Conservation (phyloP, 1,140 invertebrate species). For the Steinernema khuongi region DNA sequence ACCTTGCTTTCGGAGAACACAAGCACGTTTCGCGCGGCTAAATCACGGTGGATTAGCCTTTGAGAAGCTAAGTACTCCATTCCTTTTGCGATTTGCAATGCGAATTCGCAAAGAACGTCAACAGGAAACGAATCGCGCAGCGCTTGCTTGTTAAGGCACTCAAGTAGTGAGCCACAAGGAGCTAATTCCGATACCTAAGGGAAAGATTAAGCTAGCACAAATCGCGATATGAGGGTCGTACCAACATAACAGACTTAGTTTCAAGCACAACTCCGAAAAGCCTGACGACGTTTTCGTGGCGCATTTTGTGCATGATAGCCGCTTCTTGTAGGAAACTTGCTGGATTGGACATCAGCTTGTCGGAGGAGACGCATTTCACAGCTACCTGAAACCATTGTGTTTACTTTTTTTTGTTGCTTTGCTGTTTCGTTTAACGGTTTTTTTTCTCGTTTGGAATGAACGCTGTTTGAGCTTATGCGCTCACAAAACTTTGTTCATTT, state of each 20-base stretch:
- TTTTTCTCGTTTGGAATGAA: too few species aligned
- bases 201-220: background rate
- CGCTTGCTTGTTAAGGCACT: conserved; percentile 87
- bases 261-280: conserved; percentile 94
- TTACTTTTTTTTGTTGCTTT: conserved; percentile 14
- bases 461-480: too few species aligned
- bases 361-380: conserved; percentile 86
- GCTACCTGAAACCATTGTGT: conserved; percentile 71
- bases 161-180: conserved; percentile 82
- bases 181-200: conserved; percentile 83
- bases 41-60: conserved; percentile 85
- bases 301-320: conserved; percentile 92
- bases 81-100: conserved; percentile 88
- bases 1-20: conserved; percentile 86
- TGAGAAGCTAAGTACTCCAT: conserved; percentile 74
- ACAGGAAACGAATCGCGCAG: conserved; percentile 81
- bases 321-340: conserved; percentile 96
- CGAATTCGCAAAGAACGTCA: conserved; percentile 68
- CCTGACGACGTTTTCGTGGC: conserved; percentile 89
- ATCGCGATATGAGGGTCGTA: conserved; percentile 58
- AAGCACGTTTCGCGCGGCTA: conserved; percentile 92
- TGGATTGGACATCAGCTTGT: conserved; percentile 74
- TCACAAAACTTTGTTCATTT: conserved; percentile 20
- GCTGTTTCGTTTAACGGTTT: too few species aligned
- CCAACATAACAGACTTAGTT: conserved; percentile 87